A percentile compares a stretch with the other conserved stretches of the same genome.
These are phyloP conservation scores for Drosophila borealis DNA, from an alignment of 2,888 invertebrate genomes.

Conservation along the genomic window DNA sequence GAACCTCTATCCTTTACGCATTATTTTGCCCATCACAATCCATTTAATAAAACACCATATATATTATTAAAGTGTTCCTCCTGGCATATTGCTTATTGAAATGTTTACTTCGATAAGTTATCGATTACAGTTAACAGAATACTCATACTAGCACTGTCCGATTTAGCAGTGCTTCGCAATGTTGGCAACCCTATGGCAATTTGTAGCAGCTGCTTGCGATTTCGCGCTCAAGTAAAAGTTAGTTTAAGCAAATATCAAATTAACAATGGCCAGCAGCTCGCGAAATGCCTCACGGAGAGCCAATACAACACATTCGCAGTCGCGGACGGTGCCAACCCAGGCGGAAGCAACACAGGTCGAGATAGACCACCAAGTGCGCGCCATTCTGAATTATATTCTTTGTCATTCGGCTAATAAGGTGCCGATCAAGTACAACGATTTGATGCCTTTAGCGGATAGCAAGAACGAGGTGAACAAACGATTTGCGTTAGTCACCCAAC, in stretches of 20 bases:
- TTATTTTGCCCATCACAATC: no score
- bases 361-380: conserved; percentile 39
- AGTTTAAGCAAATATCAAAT: background rate
- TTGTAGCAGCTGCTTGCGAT: conserved; percentile 5
- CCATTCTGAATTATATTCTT: conserved; percentile 56
- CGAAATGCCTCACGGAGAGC: conserved; percentile 18
- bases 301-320: conserved; percentile 22
- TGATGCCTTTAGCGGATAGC: conserved; percentile 22
- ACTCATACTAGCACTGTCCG: background rate
- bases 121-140: conserved; percentile 18
- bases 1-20: no score
- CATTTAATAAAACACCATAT: no score
- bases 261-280: conserved; percentile 62
- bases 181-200: conserved; percentile 22
- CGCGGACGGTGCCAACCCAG: conserved; percentile 2
- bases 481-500: conserved; percentile 34
- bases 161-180: background rate
- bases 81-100: background rate
- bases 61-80: no score
- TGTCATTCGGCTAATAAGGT: conserved; percentile 52
- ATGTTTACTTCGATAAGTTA: conserved; percentile 1
- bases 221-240: conserved; percentile 26
- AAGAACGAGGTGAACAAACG: conserved; percentile 25
- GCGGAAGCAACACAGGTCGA: background rate
- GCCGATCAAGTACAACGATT: conserved; percentile 56